phyloP scores from a whole-genome alignment of 1,140 invertebrate genomes.

The Bombus vancouverensis region DNA sequence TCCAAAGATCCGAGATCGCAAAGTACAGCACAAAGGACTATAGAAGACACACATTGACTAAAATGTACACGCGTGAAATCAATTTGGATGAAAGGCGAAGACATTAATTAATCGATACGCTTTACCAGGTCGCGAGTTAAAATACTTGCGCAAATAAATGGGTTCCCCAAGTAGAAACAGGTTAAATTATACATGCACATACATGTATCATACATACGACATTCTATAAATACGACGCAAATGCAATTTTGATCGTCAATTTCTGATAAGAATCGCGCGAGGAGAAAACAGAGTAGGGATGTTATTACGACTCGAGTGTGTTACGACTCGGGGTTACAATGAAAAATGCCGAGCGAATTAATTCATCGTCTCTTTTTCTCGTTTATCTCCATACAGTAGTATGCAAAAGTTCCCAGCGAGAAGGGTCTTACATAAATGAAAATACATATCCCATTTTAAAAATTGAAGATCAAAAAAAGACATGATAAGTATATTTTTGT shows the following conservation, averaged over 20 bases:
- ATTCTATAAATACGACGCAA: slow-evolving; percentile 10
- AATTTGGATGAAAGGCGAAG: slow-evolving; percentile 24
- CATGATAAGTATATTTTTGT: too few species aligned
- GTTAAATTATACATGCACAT: background rate
- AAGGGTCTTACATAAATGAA: too few species aligned
- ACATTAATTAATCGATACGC: slow-evolving; percentile 29
- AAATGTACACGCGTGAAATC: slow-evolving; percentile 11
- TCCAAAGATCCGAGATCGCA: background rate
- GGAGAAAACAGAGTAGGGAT: slow-evolving; percentile 2
- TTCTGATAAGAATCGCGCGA: slow-evolving; percentile 22
- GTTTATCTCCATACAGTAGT: background rate
- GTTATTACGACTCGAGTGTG: slow-evolving; percentile 28
- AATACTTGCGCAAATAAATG: slow-evolving; percentile 21
- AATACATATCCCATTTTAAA: too few species aligned
- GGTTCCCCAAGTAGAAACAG: slow-evolving; percentile 10
- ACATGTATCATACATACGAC: too few species aligned
- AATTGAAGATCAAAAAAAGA: too few species aligned
- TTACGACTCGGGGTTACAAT: background rate
- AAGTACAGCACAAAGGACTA: background rate
- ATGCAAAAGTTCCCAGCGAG: background rate
- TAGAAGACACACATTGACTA: background rate
- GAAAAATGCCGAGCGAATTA: slow-evolving; percentile 29
- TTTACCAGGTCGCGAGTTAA: slow-evolving; percentile 9
- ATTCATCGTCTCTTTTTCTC: slow-evolving; percentile 5
- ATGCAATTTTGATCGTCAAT: slow-evolving; percentile 34